Evolutionary conservation across 2,888 invertebrate genomes (phyloP).

Genomic region (Pterobdella sp.): DNA sequence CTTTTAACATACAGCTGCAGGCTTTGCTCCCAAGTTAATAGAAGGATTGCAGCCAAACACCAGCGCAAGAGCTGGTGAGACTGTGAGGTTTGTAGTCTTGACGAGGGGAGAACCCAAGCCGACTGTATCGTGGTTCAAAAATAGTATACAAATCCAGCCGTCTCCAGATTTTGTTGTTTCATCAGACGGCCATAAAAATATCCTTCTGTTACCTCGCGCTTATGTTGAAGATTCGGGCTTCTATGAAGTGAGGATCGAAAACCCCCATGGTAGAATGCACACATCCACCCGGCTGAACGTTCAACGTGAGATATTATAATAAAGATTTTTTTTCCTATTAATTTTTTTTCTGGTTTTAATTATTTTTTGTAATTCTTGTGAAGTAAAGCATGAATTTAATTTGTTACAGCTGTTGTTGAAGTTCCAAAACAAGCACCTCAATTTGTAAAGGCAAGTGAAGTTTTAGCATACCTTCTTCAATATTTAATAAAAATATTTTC

Average conservation of each 20-base stretch:
- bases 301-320: constrained; percentile 1
- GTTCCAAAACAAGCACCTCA: constrained; percentile 20
- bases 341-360: neutral
- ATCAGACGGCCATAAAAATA: constrained; percentile 60
- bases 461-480: neutral
- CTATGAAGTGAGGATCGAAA: constrained; percentile 48
- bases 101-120: constrained; percentile 48
- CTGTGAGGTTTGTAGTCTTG: constrained; percentile 46
- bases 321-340: neutral
- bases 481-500: neutral
- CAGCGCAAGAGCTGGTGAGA: constrained; percentile 52
- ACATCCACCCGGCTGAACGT: constrained; percentile 11
- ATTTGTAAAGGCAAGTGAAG: constrained; percentile 23
- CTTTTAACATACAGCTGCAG: constrained; percentile 58
- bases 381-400: neutral
- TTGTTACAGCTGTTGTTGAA: neutral
- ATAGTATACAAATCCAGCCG: constrained; percentile 51
- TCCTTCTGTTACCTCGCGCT: constrained; percentile 63
- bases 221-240: constrained; percentile 52
- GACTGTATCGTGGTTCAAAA: constrained; percentile 48
- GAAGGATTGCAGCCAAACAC: constrained; percentile 66
- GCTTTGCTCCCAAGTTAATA: constrained; percentile 72
- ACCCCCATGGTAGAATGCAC: constrained; percentile 45
- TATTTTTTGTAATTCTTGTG: neutral
- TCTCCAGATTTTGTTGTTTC: constrained; percentile 48